Conservation (phyloP, 2,797 vertebrate species). For the Acanthiza pusilla region DNA sequence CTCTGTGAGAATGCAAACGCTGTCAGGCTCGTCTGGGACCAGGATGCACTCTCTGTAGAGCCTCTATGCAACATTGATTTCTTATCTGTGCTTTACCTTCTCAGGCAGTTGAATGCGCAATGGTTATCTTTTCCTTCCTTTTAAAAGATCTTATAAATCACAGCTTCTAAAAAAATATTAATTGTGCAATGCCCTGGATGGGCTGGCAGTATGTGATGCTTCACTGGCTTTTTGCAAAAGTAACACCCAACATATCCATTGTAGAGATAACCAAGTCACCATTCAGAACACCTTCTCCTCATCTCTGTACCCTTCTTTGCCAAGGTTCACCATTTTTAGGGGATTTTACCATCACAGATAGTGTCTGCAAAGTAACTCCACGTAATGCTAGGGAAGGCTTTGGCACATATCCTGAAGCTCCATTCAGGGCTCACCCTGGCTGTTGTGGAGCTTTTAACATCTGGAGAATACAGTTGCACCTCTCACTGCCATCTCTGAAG, state of each 20-base stretch:
- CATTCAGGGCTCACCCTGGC: neutral
- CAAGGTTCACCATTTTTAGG: neutral
- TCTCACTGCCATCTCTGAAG: neutral
- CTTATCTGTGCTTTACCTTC: conserved; percentile 11
- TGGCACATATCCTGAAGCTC: neutral
- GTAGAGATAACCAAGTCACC: neutral
- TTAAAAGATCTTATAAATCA: neutral
- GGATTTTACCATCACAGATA: neutral
- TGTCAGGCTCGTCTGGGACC: neutral
- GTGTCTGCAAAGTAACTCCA: neutral
- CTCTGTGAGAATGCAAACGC: conserved; percentile 6
- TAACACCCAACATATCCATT: neutral
- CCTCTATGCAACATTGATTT: neutral
- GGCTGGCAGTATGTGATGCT: neutral
- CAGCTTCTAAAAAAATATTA: neutral
- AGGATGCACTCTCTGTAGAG: neutral
- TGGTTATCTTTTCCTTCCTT: neutral
- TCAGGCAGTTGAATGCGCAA: neutral
- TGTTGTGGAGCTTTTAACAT: neutral
- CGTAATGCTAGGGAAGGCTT: neutral
- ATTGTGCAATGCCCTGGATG: neutral
- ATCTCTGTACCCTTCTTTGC: neutral
- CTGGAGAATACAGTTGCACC: neutral
- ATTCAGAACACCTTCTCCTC: neutral
- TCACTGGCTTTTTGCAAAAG: neutral